Percentiles rank a stretch among this genome's conserved stretches.
These are phyloP conservation scores for Mylabris sibirica DNA, from an alignment of 2,888 invertebrate genomes.

Conservation along the genomic window DNA sequence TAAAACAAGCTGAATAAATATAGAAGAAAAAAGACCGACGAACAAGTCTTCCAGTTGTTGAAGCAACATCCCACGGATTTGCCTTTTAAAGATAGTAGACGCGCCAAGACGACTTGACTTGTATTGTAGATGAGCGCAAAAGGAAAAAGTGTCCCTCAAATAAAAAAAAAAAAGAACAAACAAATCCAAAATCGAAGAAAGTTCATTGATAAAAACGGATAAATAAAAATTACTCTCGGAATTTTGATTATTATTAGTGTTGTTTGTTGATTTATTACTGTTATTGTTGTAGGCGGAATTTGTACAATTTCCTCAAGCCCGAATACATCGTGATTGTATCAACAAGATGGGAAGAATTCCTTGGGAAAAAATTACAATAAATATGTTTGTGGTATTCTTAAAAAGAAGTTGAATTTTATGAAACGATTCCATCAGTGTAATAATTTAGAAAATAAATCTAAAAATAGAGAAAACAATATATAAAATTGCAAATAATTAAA, in stretches of 20 bases:
- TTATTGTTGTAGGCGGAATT: conserved; percentile 1
- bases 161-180: conserved; percentile 4
- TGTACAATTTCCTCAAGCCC: not conserved
- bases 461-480: not conserved
- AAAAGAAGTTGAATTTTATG: too few species aligned
- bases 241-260: not conserved
- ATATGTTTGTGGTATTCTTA: too few species aligned
- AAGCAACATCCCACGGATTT: conserved; percentile 42
- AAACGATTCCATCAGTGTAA: not conserved
- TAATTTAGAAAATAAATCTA: not conserved
- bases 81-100: conserved; percentile 44
- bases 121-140: conserved; percentile 22
- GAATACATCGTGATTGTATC: not conserved
- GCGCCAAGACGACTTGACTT: conserved; percentile 17
- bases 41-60: conserved; percentile 41
- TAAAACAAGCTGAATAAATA: conserved; percentile 23
- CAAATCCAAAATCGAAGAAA: not conserved
- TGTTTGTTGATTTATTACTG: not conserved
- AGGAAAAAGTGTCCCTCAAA: conserved; percentile 27
- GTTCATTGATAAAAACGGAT: not conserved
- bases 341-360: not conserved
- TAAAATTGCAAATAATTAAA: not conserved
- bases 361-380: not conserved
- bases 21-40: conserved; percentile 32
- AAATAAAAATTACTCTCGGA: not conserved